A percentile compares a stretch with the other conserved stretches of the same genome.
phyloP scores from a whole-genome alignment of 2,888 invertebrate species.

The Limnephilus marmoratus region DNA sequence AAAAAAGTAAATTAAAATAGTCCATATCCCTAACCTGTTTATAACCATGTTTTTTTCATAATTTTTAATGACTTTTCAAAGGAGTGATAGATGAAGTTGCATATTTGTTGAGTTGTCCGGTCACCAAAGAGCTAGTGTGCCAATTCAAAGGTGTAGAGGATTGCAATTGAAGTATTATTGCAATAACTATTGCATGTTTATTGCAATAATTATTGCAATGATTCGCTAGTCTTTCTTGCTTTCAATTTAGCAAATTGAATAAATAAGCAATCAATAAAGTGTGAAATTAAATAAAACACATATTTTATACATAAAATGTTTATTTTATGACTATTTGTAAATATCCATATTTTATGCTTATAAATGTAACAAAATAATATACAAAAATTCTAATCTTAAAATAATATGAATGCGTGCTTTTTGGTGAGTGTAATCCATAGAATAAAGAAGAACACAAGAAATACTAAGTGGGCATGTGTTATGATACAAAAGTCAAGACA shows the following conservation, averaged over 20 bases:
- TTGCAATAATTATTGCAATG: background rate
- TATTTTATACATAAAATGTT: conserved; percentile 56
- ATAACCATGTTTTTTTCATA: too few relatives aligned
- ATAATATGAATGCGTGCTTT: conserved; percentile 53
- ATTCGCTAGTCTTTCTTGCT: background rate
- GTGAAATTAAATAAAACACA: background rate
- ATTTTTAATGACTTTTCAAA: too few relatives aligned
- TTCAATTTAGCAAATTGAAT: background rate
- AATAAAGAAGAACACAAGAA: too few relatives aligned
- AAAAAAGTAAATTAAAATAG: too few relatives aligned
- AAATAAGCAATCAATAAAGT: background rate
- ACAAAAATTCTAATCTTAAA: conserved; percentile 55
- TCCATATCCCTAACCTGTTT: too few relatives aligned
- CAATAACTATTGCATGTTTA: background rate
- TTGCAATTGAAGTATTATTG: background rate
- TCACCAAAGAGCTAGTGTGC: background rate
- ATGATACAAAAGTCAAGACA: too few relatives aligned
- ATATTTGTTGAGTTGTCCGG: too few relatives aligned
- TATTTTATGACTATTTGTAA: conserved; percentile 58
- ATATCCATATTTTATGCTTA: conserved; percentile 60
- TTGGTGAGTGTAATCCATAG: conserved; percentile 33
- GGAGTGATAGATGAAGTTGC: too few relatives aligned
- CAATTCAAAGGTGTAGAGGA: background rate
- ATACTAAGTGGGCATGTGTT: too few relatives aligned
- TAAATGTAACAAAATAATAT: conserved; percentile 62